phyloP scores from a whole-genome alignment of 2,113 vertebrate species.

The Rynchops niger region DNA sequence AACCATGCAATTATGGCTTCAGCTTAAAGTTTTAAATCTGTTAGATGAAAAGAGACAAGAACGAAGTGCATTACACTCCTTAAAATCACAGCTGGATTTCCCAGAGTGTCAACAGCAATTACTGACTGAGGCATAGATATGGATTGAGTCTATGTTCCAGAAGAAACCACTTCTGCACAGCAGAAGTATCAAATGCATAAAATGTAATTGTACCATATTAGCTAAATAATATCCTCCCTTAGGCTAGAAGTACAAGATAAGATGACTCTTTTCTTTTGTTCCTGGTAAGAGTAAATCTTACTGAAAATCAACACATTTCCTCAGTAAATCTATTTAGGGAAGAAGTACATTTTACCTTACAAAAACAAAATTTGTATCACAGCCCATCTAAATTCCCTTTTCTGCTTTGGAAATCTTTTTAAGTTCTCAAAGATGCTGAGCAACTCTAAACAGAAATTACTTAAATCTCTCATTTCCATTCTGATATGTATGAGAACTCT shows the following conservation, averaged over 20 bases:
- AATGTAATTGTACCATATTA: neutral
- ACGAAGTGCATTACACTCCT: neutral
- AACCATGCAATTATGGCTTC: neutral
- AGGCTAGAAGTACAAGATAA: neutral
- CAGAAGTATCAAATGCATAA: neutral
- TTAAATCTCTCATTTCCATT: neutral
- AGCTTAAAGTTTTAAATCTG: neutral
- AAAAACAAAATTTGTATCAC: neutral
- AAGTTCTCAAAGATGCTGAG: neutral
- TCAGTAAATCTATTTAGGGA: neutral
- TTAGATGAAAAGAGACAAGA: neutral
- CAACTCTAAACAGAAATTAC: neutral
- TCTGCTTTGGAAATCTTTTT: neutral
- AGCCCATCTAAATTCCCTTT: neutral
- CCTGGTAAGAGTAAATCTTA: accelerated
- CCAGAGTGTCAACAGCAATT: neutral
- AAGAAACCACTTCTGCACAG: neutral
- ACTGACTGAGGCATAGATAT: neutral
- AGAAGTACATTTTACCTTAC: neutral
- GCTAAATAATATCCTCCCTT: neutral
- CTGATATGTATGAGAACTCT: neutral
- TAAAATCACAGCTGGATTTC: neutral
- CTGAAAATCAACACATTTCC: neutral
- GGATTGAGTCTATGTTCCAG: neutral
- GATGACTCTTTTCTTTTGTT: neutral